Evolutionary conservation across 2,797 vertebrate genomes (phyloP).

Genomic region (Lemur catta): DNA sequence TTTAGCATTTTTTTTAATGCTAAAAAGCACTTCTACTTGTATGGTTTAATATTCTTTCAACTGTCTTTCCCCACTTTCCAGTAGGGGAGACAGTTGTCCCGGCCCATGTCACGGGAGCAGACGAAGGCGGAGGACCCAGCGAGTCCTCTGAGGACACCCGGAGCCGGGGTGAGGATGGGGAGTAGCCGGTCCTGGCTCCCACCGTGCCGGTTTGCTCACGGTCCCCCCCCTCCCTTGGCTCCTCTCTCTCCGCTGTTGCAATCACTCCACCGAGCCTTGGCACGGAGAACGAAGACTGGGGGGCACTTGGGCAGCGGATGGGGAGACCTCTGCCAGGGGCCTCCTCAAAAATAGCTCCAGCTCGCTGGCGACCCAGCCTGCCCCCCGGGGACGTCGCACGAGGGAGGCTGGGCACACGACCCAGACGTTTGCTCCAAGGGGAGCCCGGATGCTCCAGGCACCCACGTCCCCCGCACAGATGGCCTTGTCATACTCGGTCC

Average conservation of each 20-base stretch:
- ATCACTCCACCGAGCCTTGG: constrained; percentile 18
- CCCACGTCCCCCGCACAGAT: not conserved
- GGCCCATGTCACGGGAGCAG: not conserved
- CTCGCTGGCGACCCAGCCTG: not conserved
- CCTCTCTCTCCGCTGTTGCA: not conserved
- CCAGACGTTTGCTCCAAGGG: not conserved
- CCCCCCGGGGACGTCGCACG: not conserved
- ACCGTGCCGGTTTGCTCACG: accelerated
- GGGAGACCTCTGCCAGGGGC: constrained; percentile 9
- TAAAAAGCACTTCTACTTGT: not conserved
- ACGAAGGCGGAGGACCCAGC: too few species aligned
- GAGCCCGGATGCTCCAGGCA: constrained; percentile 40
- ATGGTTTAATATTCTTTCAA: not conserved
- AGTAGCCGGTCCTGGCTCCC: not conserved
- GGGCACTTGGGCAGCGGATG: not conserved
- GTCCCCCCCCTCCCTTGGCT: not conserved
- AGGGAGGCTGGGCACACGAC: constrained; percentile 25
- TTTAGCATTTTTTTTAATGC: not conserved
- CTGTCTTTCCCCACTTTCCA: too few species aligned
- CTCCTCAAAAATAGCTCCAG: constrained; percentile 13
- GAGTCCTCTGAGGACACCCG: not conserved
- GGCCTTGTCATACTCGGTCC: not conserved
- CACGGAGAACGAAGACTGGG: not conserved
- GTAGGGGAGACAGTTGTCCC: not conserved
- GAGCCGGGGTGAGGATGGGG: not conserved